Evolutionary conservation across 2,113 vertebrate genomes (phyloP).

Genomic region (Physeter macrocephalus): DNA sequence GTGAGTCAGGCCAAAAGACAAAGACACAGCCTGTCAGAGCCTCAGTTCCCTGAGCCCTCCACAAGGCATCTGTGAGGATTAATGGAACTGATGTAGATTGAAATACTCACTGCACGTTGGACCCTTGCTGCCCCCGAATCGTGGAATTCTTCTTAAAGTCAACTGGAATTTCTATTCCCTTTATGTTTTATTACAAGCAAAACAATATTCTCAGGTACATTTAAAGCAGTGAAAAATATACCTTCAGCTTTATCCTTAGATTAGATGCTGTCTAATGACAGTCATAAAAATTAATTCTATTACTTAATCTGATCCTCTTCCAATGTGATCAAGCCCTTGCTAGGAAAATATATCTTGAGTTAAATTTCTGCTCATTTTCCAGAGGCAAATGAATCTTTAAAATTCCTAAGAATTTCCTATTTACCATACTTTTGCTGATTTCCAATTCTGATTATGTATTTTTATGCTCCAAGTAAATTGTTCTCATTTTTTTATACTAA

Average conservation of each 20-base stretch:
- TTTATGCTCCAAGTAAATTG: background rate
- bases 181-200: background rate
- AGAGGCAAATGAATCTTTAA: background rate
- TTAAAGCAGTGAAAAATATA: background rate
- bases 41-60: background rate
- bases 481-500: background rate
- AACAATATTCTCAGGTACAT: background rate
- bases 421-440: background rate
- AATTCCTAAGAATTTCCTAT: slow-evolving; percentile 33
- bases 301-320: background rate
- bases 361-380: slow-evolving; percentile 6
- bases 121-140: background rate
- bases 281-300: background rate
- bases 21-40: background rate
- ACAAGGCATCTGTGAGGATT: background rate
- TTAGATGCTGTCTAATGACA: background rate
- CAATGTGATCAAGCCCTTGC: background rate
- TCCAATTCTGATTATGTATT: background rate
- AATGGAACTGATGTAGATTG: background rate
- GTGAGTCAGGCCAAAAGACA: background rate
- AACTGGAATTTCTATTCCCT: background rate
- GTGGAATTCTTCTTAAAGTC: background rate
- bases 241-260: background rate
- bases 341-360: background rate
- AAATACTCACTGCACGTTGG: background rate